Evolutionary conservation across 2,888 invertebrate species (phyloP).

Genomic region (Nomada fabriciana): DNA sequence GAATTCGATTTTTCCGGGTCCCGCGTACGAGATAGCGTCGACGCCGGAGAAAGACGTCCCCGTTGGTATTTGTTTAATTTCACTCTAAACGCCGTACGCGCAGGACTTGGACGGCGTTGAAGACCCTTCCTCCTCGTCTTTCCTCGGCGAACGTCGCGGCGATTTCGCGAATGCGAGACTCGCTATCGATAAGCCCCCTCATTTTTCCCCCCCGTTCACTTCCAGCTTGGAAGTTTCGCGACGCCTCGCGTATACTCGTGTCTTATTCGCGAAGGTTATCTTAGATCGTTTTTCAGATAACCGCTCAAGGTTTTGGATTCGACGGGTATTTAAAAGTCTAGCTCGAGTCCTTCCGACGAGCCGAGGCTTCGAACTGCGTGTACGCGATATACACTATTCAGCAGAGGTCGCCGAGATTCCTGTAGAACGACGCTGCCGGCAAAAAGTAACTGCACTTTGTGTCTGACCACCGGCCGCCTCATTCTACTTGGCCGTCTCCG

Average conservation of each 20-base stretch:
- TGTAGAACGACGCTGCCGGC: background rate
- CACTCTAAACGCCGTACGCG: conserved; percentile 1
- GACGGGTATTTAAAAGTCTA: background rate
- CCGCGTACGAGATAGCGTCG: conserved; percentile 47
- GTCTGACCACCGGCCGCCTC: conserved; percentile 20
- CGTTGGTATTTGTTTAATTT: conserved; percentile 51
- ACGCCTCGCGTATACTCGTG: background rate
- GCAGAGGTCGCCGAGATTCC: background rate
- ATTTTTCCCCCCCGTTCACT: background rate
- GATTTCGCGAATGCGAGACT: conserved; percentile 11
- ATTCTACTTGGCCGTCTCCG: background rate
- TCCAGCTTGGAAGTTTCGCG: background rate
- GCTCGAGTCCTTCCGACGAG: too few species aligned
- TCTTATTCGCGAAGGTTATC: background rate
- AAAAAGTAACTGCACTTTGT: background rate
- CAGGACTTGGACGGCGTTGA: background rate
- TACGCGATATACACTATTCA: too few species aligned
- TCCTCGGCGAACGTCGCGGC: background rate
- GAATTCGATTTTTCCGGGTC: conserved; percentile 72
- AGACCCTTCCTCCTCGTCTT: background rate
- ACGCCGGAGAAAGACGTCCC: conserved; percentile 28
- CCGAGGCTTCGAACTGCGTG: background rate
- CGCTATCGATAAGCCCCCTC: background rate
- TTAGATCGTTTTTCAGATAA: background rate
- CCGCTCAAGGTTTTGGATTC: background rate